These are phyloP conservation scores for Cerceris ruficornis DNA, from an alignment of 2,888 invertebrate species.

Conservation along the genomic window DNA sequence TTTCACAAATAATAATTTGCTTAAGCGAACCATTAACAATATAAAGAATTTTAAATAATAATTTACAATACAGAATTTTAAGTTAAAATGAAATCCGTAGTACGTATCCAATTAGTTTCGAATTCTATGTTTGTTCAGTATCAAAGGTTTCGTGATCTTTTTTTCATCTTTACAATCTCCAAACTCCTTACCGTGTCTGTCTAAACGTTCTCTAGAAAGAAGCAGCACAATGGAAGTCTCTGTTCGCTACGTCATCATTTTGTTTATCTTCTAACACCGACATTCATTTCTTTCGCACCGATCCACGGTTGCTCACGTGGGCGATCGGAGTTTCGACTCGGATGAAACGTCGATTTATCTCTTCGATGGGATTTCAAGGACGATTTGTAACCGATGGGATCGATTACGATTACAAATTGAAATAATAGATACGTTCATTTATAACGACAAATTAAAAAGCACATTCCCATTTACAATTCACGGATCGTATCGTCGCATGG, in stretches of 20 bases:
- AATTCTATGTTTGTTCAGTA: background rate
- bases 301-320: slow-evolving; percentile 4
- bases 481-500: no score
- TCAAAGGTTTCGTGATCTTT: background rate
- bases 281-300: slow-evolving; percentile 24
- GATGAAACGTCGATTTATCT: slow-evolving; percentile 1
- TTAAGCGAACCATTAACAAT: no score
- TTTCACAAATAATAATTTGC: no score
- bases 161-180: background rate
- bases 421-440: no score
- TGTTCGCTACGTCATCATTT: slow-evolving; percentile 77
- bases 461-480: no score
- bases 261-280: slow-evolving; percentile 75
- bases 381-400: background rate
- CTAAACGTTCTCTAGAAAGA: slow-evolving; percentile 23
- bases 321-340: slow-evolving; percentile 10
- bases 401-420: no score
- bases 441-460: no score
- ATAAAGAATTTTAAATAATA: no score
- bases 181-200: slow-evolving; percentile 24
- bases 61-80: no score
- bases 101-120: no score
- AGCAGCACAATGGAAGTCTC: slow-evolving; percentile 30
- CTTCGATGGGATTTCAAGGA: slow-evolving; percentile 8
- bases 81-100: no score